Evolutionary conservation across 1,140 invertebrate species (phyloP), one percentile per base, ranked within the genome.

Genomic region (Trichonephila clavata): DNA sequence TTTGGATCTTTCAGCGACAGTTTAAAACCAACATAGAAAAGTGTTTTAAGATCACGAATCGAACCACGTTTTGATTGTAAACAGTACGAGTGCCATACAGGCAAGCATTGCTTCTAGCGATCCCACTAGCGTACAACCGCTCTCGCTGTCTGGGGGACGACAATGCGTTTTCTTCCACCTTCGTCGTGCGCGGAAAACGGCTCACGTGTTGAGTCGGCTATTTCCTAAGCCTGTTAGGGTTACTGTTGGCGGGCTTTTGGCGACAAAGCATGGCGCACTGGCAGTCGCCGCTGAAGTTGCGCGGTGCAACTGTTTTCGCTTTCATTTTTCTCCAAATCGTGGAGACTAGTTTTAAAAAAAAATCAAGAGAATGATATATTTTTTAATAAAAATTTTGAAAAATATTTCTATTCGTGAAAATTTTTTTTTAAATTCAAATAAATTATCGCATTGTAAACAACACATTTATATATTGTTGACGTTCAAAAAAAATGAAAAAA

Each of bases 131-230:
- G 24, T 24, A 71, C 68, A 63, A 21, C 68, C n/a, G 14, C 14
- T 71, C 60, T 59, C 87, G 50, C 50, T 57, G n/a, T 61, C 89
- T 90, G 50, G n/a, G 59, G 50, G 83, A 77, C 89, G 80, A 77
- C 89, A n/a, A 57, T 27, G 89, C 89, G 89, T 18, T 81, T 81
- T 90, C 77, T 80, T 50, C 60, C 59, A 63, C 71, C 77, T 61
- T 59, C 89, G 77, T 71, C 71, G 77, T 68, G 80, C 50, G 80
- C 89, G 90, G 81, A 86, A 92, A 68, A 71, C 83, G 61, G 32
- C 90, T 92, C 90, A 92, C 90, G 90, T 92, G 90, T 92, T 92
- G 90, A 92, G 81, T 92, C 90, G 90, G 83, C 90, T 92, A 86
- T 86, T 92, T 92, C 90, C 90, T 65, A 92, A 68, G 86, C 86